Evolutionary conservation across 1,140 invertebrate genomes (phyloP), one percentile per base, ranked within the genome.

Genomic region (Lepidurus couesii): DNA sequence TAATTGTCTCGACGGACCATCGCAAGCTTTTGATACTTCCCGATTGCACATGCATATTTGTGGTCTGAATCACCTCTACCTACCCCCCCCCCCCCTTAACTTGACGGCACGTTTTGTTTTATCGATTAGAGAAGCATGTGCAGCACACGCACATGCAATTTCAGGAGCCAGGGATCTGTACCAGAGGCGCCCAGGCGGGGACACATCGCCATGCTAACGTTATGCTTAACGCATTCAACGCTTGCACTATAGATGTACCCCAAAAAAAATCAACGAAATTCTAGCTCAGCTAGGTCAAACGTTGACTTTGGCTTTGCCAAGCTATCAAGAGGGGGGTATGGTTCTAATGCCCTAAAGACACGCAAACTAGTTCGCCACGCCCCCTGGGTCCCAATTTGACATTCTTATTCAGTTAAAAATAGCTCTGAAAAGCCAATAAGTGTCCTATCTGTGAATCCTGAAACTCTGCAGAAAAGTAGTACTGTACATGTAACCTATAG

Each of bases 21-120:
- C 34, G 34, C 34, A 34, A 34, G 34, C 3, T 34, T 34, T 34
- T 34, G 34, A 34, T 34, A 34, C 34, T 34, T 34, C 34, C 34
- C 34, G 34, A 34, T 34, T 34, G 8, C n/a, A 21, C 21, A 21
- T 65, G 53, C 53, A 65, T 65, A 65, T 65, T 65, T 65, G 53
- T 21, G 53, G 53, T 65, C 53, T 65, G 53, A 65, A 65, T 65
- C 53, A 65, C n/a, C 53, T 65, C 53, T n/a, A n/a, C 53, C 21
- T 21, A 21, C 53, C n/a, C 53, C 53, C 21, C 13, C 45, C 45
- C 16, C 45, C 45, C 45, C 45, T 7, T 21, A 65, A 65, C 53
- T 65, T 65, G 16, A 65, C 53, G 53, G n/a, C 13, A 16, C 53
- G 53, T n/a, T 65, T 65, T 65, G 53, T 65, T 65, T 65, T 65